phyloP scores from a whole-genome alignment of 1,140 invertebrate genomes.

The Magallana ariakensis region DNA sequence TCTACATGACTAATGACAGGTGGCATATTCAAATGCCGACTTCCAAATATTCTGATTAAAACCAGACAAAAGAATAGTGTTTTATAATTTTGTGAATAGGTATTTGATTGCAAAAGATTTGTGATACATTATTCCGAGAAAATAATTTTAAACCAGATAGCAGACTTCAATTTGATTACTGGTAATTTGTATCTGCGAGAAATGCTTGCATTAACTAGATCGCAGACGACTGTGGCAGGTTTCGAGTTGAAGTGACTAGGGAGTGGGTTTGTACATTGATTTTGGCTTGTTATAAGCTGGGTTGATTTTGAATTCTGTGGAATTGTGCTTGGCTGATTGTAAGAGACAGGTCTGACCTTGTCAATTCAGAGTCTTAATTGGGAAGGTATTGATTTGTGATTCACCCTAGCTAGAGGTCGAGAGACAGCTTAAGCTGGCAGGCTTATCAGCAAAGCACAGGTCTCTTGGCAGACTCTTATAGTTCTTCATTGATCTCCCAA shows the following conservation, averaged over 20 bases:
- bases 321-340: slow-evolving; percentile 28
- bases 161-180: too few relatives aligned
- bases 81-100: not conserved
- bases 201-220: too few relatives aligned
- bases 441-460: not conserved
- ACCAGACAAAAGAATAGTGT: not conserved
- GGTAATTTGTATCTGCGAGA: too few relatives aligned
- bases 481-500: slow-evolving; percentile 24
- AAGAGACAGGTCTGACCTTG: slow-evolving; percentile 30
- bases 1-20: not conserved
- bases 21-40: not conserved
- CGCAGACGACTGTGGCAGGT: too few relatives aligned
- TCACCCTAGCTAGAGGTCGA: slow-evolving; percentile 14
- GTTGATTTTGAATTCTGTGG: slow-evolving; percentile 15
- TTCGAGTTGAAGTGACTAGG: not conserved
- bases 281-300: not conserved
- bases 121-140: not conserved
- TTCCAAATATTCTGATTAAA: not conserved
- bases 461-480: not conserved
- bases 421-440: not conserved
- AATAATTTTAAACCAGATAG: too few relatives aligned
- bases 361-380: not conserved
- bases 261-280: not conserved
- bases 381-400: slow-evolving; percentile 27
- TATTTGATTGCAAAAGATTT: not conserved